Conservation (phyloP, 2,797 vertebrate genomes). For the Phoeniculus purpureus region DNA sequence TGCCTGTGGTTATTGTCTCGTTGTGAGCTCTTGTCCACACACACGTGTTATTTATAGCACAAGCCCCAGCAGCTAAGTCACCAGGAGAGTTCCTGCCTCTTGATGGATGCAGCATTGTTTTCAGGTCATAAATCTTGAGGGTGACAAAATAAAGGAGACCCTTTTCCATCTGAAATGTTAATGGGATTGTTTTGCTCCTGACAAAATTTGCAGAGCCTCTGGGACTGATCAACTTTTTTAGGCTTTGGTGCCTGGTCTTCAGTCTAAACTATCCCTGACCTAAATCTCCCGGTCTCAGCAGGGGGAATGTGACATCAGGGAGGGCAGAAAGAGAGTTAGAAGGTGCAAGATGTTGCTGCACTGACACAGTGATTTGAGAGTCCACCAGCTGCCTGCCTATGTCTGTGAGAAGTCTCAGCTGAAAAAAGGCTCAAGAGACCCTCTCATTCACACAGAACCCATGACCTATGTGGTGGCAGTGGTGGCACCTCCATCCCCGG, state of each 20-base stretch:
- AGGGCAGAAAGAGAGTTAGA: not conserved
- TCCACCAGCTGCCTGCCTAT: not conserved
- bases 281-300: not conserved
- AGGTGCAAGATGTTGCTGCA: not conserved
- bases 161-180: not conserved
- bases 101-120: constrained; percentile 23
- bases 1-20: constrained; percentile 18
- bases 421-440: not conserved
- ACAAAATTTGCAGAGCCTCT: not conserved
- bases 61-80: not conserved
- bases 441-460: not conserved
- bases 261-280: constrained; percentile 1
- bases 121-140: not conserved
- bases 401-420: not conserved
- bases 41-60: constrained; percentile 34
- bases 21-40: not conserved
- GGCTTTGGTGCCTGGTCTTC: not conserved
- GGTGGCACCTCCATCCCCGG: not conserved
- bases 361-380: not conserved
- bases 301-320: not conserved
- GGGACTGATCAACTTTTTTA: constrained; percentile 1
- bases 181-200: not conserved
- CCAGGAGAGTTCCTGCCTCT: constrained; percentile 7
- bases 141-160: constrained; percentile 4
- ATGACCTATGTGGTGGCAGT: accelerated